Conservation (phyloP, 2,797 vertebrate species). For the Hydrolagus colliei region DNA sequence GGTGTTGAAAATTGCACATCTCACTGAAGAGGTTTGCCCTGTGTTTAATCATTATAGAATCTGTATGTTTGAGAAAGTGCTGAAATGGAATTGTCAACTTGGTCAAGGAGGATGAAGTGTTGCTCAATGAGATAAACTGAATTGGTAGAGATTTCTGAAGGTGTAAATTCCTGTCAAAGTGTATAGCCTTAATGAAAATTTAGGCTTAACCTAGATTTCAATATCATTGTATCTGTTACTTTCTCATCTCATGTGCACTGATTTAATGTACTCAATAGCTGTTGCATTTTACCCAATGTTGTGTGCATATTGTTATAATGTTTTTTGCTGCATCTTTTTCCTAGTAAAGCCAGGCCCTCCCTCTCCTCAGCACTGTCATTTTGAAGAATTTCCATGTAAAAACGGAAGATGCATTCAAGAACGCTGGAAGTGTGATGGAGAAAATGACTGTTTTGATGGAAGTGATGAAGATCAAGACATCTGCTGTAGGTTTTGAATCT, state of each 20-base stretch:
- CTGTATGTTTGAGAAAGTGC: neutral
- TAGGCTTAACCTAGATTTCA: neutral
- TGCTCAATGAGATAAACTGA: neutral
- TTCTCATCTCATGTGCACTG: too few species aligned
- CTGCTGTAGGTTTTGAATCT: conserved; percentile 70
- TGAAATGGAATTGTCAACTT: neutral
- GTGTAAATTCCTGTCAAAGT: neutral
- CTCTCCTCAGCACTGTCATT: conserved; percentile 70
- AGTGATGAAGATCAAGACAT: conserved; percentile 76
- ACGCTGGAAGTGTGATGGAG: conserved; percentile 87
- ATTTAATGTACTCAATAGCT: too few species aligned
- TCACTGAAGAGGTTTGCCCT: neutral
- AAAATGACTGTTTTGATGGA: conserved; percentile 92
- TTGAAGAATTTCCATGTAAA: conserved; percentile 82
- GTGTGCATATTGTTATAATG: neutral
- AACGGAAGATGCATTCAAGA: conserved; percentile 88
- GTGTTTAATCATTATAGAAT: neutral
- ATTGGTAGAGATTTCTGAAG: neutral
- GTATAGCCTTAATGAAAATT: neutral
- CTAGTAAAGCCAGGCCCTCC: conserved; percentile 58
- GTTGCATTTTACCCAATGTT: too few species aligned
- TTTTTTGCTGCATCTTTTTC: neutral
- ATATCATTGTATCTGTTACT: too few species aligned
- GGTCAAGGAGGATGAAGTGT: neutral
- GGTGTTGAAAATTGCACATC: neutral